Evolutionary conservation across 2,888 invertebrate genomes (phyloP).

Genomic region (Muschampia plurimacula): DNA sequence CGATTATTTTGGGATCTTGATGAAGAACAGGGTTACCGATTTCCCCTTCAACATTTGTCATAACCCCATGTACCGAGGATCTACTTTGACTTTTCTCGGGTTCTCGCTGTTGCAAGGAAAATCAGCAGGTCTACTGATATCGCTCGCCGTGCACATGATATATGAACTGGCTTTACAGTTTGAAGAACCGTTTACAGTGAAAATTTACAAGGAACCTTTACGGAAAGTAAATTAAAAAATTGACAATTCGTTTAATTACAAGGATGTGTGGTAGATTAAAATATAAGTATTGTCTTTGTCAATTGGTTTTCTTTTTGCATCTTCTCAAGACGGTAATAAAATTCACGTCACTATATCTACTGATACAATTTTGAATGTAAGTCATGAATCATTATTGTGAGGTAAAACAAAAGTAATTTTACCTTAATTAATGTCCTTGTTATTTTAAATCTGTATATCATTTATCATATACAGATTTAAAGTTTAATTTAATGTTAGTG

Average conservation of each 20-base stretch:
- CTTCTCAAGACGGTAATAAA: not conserved
- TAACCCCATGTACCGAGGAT: constrained; percentile 49
- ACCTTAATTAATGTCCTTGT: no score
- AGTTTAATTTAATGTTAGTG: no score
- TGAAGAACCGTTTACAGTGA: constrained; percentile 43
- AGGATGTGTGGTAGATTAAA: not conserved
- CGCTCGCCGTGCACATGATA: constrained; percentile 40
- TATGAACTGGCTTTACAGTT: constrained; percentile 42
- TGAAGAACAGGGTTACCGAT: constrained; percentile 44
- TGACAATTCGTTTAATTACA: not conserved
- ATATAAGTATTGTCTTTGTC: not conserved
- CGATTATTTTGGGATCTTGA: constrained; percentile 49
- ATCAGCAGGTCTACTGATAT: constrained; percentile 39
- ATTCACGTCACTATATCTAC: no score
- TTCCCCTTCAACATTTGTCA: constrained; percentile 47
- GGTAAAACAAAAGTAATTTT: no score
- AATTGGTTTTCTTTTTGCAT: not conserved
- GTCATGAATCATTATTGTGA: no score
- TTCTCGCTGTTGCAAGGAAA: constrained; percentile 41
- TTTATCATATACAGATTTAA: no score
- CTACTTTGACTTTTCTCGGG: constrained; percentile 47
- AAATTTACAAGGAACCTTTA: constrained; percentile 30
- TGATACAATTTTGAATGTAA: no score
- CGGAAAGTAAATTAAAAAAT: not conserved
- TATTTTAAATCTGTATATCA: no score